Conservation (phyloP, 2,888 invertebrate genomes). For the Drosophila helvetica region DNA sequence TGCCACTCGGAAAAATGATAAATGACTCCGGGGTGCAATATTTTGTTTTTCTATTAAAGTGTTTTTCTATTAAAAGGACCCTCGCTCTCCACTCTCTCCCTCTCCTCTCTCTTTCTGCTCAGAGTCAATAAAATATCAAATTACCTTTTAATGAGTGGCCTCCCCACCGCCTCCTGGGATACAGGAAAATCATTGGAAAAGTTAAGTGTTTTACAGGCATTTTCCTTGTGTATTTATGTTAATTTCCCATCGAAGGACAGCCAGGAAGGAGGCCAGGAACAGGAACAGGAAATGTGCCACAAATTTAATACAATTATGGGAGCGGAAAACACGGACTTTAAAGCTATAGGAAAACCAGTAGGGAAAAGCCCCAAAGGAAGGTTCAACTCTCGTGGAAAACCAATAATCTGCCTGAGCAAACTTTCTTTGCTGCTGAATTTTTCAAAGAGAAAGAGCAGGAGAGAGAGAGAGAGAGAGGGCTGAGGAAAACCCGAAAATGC, state of each 20-base stretch:
- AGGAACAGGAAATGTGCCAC: constrained; percentile 52
- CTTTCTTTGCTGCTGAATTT: constrained; percentile 30
- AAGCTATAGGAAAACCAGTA: constrained; percentile 21
- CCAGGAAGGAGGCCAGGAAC: constrained; percentile 10
- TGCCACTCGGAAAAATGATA: constrained; percentile 54
- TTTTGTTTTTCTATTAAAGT: constrained; percentile 6
- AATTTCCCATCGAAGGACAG: constrained; percentile 17
- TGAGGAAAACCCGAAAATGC: constrained; percentile 54
- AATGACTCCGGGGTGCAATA: constrained; percentile 42
- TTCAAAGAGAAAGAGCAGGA: background rate
- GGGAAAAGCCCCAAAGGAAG: constrained; percentile 2
- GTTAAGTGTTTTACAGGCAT: constrained; percentile 53
- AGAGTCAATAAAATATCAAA: constrained; percentile 65
- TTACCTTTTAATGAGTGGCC: constrained; percentile 61
- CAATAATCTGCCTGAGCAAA: constrained; percentile 68
- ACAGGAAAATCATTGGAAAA: constrained; percentile 6
- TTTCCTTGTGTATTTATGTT: constrained; percentile 33
- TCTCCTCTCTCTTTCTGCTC: background rate
- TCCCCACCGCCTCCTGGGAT: background rate
- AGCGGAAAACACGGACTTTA: constrained; percentile 37
- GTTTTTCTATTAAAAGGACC: constrained; percentile 15
- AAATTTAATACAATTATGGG: constrained; percentile 72
- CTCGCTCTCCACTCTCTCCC: background rate
- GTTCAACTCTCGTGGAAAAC: constrained; percentile 31
- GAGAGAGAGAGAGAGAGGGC: constrained; percentile 6